A percentile compares a stretch with the other conserved stretches of the same genome.
Conservation (phyloP, 64 coral and sea anemone genomes). For the Stichodactyla helianthus region DNA sequence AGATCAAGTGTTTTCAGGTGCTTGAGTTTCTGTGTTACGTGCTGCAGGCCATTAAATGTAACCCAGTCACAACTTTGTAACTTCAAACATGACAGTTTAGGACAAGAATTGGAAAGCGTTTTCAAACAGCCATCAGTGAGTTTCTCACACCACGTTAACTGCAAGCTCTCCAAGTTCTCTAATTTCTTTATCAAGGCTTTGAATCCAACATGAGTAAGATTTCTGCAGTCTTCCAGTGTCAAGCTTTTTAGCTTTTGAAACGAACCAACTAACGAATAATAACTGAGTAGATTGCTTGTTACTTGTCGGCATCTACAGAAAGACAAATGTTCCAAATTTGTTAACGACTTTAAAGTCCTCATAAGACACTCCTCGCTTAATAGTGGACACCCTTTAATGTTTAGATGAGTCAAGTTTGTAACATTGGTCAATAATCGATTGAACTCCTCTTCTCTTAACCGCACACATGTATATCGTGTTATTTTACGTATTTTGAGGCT, state of each 20-base stretch:
- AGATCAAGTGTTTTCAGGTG: constrained; percentile 67
- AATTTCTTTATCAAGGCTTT: constrained; percentile 65
- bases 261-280: constrained; percentile 54
- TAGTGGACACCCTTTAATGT: constrained; percentile 74
- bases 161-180: constrained; percentile 60
- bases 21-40: constrained; percentile 70
- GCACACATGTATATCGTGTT: constrained; percentile 55
- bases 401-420: constrained; percentile 76
- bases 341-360: constrained; percentile 51
- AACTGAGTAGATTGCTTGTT: constrained; percentile 62
- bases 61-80: constrained; percentile 92
- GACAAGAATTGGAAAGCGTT: constrained; percentile 51
- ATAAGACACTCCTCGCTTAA: constrained; percentile 70
- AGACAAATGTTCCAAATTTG: constrained; percentile 68
- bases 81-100: constrained; percentile 60
- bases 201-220: constrained; percentile 80
- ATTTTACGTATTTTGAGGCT: constrained; percentile 77
- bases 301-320: constrained; percentile 77
- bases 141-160: constrained; percentile 95
- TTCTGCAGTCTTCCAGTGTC: constrained; percentile 83
- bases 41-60: constrained; percentile 43
- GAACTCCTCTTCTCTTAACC: constrained; percentile 66
- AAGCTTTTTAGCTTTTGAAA: constrained; percentile 68
- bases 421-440: constrained; percentile 63
- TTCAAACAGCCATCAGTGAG: constrained; percentile 69